A percentile compares a stretch with the other conserved stretches of the same genome.
These are phyloP conservation scores for Aethina tumida DNA, from an alignment of 1,140 invertebrate species.

Conservation along the genomic window DNA sequence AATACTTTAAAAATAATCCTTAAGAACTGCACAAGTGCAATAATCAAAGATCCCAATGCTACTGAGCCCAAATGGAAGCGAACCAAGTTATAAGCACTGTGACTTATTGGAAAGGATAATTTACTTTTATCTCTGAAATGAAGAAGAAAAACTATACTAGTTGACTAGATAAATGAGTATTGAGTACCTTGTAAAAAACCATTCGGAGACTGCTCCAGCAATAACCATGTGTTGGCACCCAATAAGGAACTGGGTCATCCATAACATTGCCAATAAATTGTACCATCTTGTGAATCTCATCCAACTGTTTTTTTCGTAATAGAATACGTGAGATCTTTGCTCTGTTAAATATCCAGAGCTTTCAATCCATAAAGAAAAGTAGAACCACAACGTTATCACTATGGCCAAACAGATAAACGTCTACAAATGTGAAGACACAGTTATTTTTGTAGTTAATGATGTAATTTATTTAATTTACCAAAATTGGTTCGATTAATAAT, in stretches of 20 bases:
- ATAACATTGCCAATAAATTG: constrained; percentile 54
- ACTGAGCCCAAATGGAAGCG: constrained; percentile 68
- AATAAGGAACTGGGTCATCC: constrained; percentile 61
- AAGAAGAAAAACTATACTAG: too few relatives aligned
- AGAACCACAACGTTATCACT: constrained; percentile 48
- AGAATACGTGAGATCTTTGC: constrained; percentile 35
- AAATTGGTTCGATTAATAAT: constrained; percentile 64
- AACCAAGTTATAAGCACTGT: constrained; percentile 46
- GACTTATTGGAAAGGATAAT: constrained; percentile 47
- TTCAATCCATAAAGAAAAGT: constrained; percentile 51
- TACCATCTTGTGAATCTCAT: constrained; percentile 38
- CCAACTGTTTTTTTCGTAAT: constrained; percentile 43
- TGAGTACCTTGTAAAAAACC: constrained; percentile 73
- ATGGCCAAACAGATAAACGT: constrained; percentile 50
- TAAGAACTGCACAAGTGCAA: constrained; percentile 59
- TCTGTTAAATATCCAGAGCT: constrained; percentile 47
- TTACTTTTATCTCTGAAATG: constrained; percentile 52
- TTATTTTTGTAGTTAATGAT: constrained; percentile 1
- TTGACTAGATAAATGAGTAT: constrained; percentile 7
- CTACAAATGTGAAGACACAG: constrained; percentile 36
- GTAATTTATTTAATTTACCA: constrained; percentile 38
- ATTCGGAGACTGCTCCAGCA: constrained; percentile 60
- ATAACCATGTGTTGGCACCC: constrained; percentile 71
- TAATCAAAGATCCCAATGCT: constrained; percentile 64
- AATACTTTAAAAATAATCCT: constrained; percentile 45